Conservation (phyloP, 2,113 vertebrate species). For the Larimichthys polyactis region DNA sequence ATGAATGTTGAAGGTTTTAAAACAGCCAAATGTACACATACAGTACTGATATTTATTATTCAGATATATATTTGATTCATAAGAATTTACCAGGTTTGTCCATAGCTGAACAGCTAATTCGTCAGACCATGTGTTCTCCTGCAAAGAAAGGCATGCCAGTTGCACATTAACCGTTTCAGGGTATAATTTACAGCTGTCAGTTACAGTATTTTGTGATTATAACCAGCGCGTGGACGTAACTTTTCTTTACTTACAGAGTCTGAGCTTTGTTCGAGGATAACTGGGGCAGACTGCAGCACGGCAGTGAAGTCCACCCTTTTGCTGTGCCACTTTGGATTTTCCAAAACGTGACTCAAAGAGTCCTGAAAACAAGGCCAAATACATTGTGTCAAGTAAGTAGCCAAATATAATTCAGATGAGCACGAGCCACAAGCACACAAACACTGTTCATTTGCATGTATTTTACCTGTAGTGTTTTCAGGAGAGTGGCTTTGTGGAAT, state of each 20-base stretch:
- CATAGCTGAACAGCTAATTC: constrained; percentile 74
- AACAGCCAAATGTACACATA: background rate
- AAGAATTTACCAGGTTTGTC: constrained; percentile 74
- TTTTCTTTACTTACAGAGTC: constrained; percentile 65
- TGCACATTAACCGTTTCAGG: constrained; percentile 23
- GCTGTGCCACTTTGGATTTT: constrained; percentile 70
- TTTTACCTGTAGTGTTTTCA: constrained; percentile 79
- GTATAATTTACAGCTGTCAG: background rate
- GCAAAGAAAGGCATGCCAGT: constrained; percentile 32
- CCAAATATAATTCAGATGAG: background rate
- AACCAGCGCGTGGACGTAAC: background rate
- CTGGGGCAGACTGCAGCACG: constrained; percentile 83
- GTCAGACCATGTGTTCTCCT: constrained; percentile 47
- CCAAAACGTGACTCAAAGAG: constrained; percentile 67
- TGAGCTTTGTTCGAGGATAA: constrained; percentile 48
- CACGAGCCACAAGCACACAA: background rate
- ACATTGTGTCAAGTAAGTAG: background rate
- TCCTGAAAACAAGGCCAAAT: constrained; percentile 59
- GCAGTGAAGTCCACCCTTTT: constrained; percentile 83
- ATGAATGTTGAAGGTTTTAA: background rate
- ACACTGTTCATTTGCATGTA: background rate
- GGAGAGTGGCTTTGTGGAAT: constrained; percentile 60
- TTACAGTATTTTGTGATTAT: background rate
- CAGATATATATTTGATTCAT: background rate
- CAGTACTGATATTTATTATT: background rate